Evolutionary conservation across 2,113 vertebrate genomes (phyloP).

Genomic region (Mormyrus lacerda): DNA sequence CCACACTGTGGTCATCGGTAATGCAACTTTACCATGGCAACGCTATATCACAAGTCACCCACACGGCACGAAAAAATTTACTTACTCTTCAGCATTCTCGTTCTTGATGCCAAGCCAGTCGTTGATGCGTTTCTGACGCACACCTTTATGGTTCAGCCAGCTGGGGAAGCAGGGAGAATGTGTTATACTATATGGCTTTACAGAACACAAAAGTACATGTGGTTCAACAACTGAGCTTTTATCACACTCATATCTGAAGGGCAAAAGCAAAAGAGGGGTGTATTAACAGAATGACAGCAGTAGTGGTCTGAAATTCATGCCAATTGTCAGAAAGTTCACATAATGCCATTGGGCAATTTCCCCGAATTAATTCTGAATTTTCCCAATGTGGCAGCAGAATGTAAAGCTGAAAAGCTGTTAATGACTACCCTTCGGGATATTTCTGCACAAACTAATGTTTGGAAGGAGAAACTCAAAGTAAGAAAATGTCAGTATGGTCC

Average conservation of each 20-base stretch:
- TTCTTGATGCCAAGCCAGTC: constrained; percentile 94
- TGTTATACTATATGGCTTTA: background rate
- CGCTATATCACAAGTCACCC: background rate
- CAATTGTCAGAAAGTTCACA: background rate
- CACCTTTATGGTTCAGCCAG: constrained; percentile 97
- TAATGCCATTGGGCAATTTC: constrained; percentile 15
- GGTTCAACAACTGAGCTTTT: background rate
- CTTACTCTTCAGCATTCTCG: constrained; percentile 85
- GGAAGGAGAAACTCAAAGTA: background rate
- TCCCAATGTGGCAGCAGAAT: background rate
- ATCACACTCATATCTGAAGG: background rate
- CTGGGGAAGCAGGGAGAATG: constrained; percentile 47
- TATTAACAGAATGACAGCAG: background rate
- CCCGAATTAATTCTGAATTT: background rate
- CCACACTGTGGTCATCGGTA: background rate
- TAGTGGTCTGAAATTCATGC: background rate
- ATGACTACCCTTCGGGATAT: background rate
- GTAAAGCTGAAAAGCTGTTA: background rate
- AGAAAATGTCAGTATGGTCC: background rate
- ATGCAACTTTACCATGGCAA: background rate
- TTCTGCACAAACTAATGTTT: constrained; percentile 1
- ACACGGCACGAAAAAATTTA: constrained; percentile 27
- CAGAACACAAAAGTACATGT: background rate
- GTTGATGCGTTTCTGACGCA: constrained; percentile 90
- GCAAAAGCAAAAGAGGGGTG: background rate